Percentiles rank a stretch among this genome's conserved stretches.
Conservation (phyloP, 2,797 vertebrate species). For the Pogoniulus pusillus region DNA sequence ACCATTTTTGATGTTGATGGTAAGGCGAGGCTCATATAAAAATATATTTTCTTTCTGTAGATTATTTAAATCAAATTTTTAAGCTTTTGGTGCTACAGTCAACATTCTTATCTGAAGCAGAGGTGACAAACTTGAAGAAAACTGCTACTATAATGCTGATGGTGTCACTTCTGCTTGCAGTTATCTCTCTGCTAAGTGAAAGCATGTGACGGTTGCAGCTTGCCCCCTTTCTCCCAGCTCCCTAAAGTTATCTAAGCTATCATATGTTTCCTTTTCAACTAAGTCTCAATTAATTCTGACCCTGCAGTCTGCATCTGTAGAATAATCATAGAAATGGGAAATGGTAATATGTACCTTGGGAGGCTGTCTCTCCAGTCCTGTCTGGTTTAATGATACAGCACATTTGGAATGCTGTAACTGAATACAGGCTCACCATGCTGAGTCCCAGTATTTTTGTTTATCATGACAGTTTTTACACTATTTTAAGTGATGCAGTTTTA, state of each 20-base stretch:
- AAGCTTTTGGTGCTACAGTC: background rate
- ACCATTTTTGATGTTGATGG: background rate
- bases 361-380: background rate
- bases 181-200: background rate
- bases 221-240: background rate
- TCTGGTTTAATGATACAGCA: background rate
- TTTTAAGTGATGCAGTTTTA: background rate
- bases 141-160: background rate
- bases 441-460: background rate
- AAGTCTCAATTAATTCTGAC: background rate
- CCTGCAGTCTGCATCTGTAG: background rate
- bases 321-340: background rate
- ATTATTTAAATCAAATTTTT: background rate
- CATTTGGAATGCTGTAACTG: background rate
- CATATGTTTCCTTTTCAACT: slow-evolving; percentile 15
- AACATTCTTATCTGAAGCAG: background rate
- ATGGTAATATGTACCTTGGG: background rate
- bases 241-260: background rate
- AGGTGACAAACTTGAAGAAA: background rate
- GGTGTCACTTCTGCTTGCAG: background rate
- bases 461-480: background rate
- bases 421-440: background rate
- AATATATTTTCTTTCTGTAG: background rate
- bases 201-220: background rate
- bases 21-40: background rate